A percentile compares a stretch with the other conserved stretches of the same genome.
Conservation (phyloP, 2,113 vertebrate species). For the Pteruthius melanotis region DNA sequence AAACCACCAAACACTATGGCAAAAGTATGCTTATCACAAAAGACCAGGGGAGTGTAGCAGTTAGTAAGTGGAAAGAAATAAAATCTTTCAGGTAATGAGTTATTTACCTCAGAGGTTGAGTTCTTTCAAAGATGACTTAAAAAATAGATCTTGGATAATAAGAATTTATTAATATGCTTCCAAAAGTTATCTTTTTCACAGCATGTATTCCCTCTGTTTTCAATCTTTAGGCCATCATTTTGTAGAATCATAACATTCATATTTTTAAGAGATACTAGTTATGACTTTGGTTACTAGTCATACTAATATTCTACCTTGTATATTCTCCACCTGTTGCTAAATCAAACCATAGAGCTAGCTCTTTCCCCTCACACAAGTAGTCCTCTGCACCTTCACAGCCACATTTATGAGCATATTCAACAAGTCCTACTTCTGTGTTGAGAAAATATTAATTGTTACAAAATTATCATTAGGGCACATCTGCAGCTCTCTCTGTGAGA, state of each 20-base stretch:
- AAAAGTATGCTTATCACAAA: not conserved
- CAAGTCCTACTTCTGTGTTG: not conserved
- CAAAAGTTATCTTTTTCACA: not conserved
- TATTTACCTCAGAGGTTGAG: not conserved
- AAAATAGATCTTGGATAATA: not conserved
- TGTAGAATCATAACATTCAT: not conserved
- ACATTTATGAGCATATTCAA: not conserved
- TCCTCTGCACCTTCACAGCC: not conserved
- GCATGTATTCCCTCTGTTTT: not conserved
- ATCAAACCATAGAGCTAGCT: not conserved
- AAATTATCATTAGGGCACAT: not conserved
- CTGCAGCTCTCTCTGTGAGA: not conserved
- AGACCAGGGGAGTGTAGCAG: not conserved
- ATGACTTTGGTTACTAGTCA: not conserved
- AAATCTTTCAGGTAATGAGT: not conserved
- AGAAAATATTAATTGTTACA: not conserved
- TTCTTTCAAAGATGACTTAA: accelerated
- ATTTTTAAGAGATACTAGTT: not conserved
- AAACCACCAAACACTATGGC: not conserved
- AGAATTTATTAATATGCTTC: not conserved
- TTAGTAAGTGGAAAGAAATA: not conserved
- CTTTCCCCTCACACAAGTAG: not conserved
- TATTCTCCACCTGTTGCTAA: not conserved
- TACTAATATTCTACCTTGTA: not conserved
- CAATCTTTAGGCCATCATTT: not conserved